Percentiles rank a stretch among this genome's conserved stretches.
These are phyloP conservation scores for Auanema freiburgensis DNA, from an alignment of 2,888 invertebrate species.

Conservation along the genomic window DNA sequence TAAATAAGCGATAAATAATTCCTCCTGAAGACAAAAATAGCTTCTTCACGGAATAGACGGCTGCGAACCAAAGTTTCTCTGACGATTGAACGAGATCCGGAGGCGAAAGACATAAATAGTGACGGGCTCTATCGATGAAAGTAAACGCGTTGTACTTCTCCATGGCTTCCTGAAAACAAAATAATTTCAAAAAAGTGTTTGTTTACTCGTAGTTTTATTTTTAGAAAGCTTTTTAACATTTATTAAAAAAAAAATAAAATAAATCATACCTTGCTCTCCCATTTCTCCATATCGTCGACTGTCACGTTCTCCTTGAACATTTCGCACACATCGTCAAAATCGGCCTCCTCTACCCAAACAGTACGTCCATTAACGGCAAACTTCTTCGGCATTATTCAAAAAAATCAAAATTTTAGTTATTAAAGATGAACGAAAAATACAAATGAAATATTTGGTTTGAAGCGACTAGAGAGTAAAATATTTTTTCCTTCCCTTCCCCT, in stretches of 20 bases:
- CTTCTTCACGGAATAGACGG: slow-evolving; percentile 24
- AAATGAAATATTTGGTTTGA: too few relatives aligned
- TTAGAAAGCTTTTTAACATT: slow-evolving; percentile 27
- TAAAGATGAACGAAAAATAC: too few relatives aligned
- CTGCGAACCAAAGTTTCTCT: slow-evolving; percentile 23
- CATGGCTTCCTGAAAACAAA: slow-evolving; percentile 27
- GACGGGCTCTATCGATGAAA: slow-evolving; percentile 24
- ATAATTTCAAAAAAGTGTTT: slow-evolving; percentile 25
- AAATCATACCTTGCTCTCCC: slow-evolving; percentile 20
- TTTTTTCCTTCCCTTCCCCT: too few relatives aligned
- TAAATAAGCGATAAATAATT: too few relatives aligned
- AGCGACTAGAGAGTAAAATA: too few relatives aligned
- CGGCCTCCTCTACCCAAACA: slow-evolving; percentile 20
- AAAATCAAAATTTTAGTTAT: slow-evolving; percentile 20
- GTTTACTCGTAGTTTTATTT: slow-evolving; percentile 29
- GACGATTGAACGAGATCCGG: slow-evolving; percentile 22
- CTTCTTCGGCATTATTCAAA: slow-evolving; percentile 22
- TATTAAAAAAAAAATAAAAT: slow-evolving; percentile 28
- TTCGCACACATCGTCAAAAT: slow-evolving; percentile 16
- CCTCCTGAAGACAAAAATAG: slow-evolving; percentile 16
- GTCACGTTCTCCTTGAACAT: slow-evolving; percentile 19
- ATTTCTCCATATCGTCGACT: slow-evolving; percentile 14
- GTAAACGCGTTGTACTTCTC: slow-evolving; percentile 19
- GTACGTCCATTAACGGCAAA: slow-evolving; percentile 14
- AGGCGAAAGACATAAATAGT: slow-evolving; percentile 15